Base-by-base conservation (phyloP, 2,113 vertebrate genomes). In the Sceloporus tristichus region DNA sequence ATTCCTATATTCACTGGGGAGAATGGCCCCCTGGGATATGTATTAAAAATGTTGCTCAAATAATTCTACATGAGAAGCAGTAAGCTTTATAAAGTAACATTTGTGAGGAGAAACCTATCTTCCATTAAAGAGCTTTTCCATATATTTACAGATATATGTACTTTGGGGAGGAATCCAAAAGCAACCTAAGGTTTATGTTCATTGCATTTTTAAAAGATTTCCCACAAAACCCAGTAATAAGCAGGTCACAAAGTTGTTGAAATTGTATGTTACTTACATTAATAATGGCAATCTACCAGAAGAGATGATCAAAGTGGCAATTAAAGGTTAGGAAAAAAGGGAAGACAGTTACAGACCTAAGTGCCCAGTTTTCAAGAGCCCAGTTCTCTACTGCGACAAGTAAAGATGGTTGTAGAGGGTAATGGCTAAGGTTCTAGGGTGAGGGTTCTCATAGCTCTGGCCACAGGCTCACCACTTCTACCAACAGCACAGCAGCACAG, bases 21-120 rank as follows among this genome's bases (percentile, higher is more conserved):
- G 56, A 68, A 86, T 14, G 53, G 59, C 23, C 85, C 59, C 40
- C 62, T 86, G 42, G 84, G 21, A 88, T 2, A 48, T 13, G 65
- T 77, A 87, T 85, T 71, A 85, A 7, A 92, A 88, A 83, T 10
- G 21, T 66, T 86, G 42, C 59, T 91, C 74, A 74, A 93, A 84
- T 3, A 90, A 79, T 73, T 89, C 77, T 88, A 40, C 0, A 62
- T 91, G 89, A 62, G 73, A 90, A 90, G 21, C 0, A 27, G 48
- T 29, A 89, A 27, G 7, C 90, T 89, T 83, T 83, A 2, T 21
- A 42, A 86, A 87, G 6, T 29, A 65, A 23, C 10, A 8, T 83
- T 0, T 48, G 48, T 48, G 48, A 7, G 48, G 27, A 90, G 65
- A 78, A n/a, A 56, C 8, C 7, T 3, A 85, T 27, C 27, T 62